Conservation (phyloP, 2,888 invertebrate genomes). For the Nysson spinosus region DNA sequence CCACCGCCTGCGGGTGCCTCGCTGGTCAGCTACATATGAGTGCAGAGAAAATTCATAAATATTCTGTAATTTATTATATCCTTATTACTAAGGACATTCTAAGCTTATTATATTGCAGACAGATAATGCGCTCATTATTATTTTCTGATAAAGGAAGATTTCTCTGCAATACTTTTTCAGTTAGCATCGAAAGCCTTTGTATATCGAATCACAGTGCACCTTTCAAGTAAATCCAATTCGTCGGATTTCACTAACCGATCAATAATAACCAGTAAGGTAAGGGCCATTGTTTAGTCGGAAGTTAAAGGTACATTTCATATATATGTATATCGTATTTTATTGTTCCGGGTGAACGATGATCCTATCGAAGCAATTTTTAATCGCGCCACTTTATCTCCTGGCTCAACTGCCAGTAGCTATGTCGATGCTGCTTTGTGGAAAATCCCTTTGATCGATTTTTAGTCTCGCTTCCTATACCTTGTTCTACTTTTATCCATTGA, state of each 20-base stretch:
- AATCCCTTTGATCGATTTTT: conserved; percentile 21
- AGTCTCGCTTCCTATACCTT: no score
- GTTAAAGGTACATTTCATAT: conserved; percentile 31
- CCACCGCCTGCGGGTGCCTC: no score
- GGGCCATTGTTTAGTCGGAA: conserved; percentile 62
- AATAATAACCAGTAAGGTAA: conserved; percentile 55
- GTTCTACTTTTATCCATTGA: no score
- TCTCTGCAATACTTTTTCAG: no score
- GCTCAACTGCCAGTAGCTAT: conserved; percentile 16
- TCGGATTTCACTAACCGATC: conserved; percentile 42
- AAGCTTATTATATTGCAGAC: no score
- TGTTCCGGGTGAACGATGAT: conserved; percentile 48
- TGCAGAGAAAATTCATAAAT: no score
- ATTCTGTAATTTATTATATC: no score
- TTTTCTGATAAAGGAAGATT: no score
- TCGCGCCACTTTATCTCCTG: conserved; percentile 37
- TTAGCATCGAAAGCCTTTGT: not conserved
- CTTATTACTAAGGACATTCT: no score
- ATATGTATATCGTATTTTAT: conserved; percentile 25
- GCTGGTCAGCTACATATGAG: no score
- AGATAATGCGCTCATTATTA: no score
- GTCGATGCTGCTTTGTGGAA: conserved; percentile 13
- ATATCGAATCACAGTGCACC: not conserved
- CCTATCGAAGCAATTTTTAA: conserved; percentile 63
- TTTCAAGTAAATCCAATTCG: not conserved